Percentiles rank a stretch among this genome's conserved stretches.
Evolutionary conservation across 2,113 vertebrate genomes (phyloP).

Genomic region (Leptocoma aspasia): DNA sequence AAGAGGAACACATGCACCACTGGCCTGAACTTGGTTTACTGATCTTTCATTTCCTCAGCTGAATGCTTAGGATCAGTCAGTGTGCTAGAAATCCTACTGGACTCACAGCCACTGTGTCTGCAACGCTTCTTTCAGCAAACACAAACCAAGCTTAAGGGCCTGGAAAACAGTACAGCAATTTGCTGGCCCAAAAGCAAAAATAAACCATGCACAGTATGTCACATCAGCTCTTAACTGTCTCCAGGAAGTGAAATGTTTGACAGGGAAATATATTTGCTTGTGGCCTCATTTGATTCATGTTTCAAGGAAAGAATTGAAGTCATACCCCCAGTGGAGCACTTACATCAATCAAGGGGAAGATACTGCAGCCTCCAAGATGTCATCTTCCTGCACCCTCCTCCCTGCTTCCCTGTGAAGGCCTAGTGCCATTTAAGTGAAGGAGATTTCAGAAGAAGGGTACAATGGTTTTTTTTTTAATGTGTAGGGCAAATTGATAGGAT

Average conservation of each 20-base stretch:
- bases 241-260: constrained; percentile 55
- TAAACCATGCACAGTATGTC: neutral
- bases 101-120: neutral
- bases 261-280: constrained; percentile 47
- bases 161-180: constrained; percentile 4
- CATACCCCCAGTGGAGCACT: neutral
- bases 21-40: neutral
- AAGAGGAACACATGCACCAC: neutral
- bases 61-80: neutral
- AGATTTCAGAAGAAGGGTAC: neutral
- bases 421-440: neutral
- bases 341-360: neutral
- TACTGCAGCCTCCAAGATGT: neutral
- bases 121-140: constrained; percentile 32
- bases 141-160: constrained; percentile 1
- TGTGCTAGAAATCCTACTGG: neutral
- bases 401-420: neutral
- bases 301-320: constrained; percentile 51
- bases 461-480: neutral
- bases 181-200: constrained; percentile 2
- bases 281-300: constrained; percentile 41
- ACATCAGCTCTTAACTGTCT: constrained; percentile 37
- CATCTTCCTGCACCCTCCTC: neutral
- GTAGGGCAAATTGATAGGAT: neutral
- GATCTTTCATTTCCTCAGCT: neutral